Evolutionary conservation across 2,113 vertebrate genomes (phyloP).

Genomic region (Malurus cyaneus): DNA sequence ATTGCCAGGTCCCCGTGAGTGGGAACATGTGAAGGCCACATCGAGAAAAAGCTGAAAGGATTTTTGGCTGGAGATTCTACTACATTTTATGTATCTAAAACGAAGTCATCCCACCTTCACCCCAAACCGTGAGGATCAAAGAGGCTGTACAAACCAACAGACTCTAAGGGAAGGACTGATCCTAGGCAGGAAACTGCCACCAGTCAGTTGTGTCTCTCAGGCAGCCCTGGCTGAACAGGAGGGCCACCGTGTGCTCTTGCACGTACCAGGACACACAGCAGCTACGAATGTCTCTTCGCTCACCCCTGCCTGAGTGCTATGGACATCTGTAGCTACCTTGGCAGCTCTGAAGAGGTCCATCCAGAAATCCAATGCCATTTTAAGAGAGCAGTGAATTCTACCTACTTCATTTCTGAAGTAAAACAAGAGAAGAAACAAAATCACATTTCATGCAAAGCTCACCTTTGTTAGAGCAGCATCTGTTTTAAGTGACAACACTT

Average conservation of each 20-base stretch:
- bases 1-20: background rate
- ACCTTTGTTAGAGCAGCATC: constrained; percentile 91
- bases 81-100: background rate
- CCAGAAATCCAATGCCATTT: background rate
- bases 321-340: background rate
- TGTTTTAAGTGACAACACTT: constrained; percentile 82
- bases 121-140: background rate
- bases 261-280: background rate
- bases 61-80: background rate
- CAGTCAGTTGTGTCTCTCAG: background rate
- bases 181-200: background rate
- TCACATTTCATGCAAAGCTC: background rate
- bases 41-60: background rate
- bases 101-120: background rate
- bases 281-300: background rate
- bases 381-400: background rate
- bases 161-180: background rate
- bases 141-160: background rate
- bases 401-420: background rate
- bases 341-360: background rate
- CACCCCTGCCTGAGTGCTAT: background rate
- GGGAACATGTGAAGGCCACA: background rate
- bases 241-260: background rate
- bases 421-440: background rate
- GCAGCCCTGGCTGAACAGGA: background rate